Conservation (phyloP, 2,888 invertebrate genomes). For the Leistus spinibarbis region DNA sequence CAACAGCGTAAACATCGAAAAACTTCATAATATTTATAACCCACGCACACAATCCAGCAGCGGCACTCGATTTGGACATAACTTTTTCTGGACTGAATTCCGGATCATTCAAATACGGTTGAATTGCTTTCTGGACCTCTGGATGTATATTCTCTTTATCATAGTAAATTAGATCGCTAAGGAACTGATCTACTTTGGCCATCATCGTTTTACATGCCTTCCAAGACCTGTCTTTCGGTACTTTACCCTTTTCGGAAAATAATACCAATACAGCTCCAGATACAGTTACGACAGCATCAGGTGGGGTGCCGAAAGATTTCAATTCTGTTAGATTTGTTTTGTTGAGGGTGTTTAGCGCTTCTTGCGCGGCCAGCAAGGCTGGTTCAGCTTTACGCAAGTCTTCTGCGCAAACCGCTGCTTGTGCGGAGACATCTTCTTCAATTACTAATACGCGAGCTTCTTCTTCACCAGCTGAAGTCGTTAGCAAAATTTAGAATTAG, state of each 20-base stretch:
- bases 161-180: constrained; percentile 81
- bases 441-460: constrained; percentile 89
- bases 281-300: constrained; percentile 85
- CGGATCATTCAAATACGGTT: constrained; percentile 68
- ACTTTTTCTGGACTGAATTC: constrained; percentile 88
- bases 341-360: constrained; percentile 89
- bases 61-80: constrained; percentile 84
- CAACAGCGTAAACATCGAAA: constrained; percentile 88
- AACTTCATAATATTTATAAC: constrained; percentile 90
- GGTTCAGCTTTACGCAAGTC: constrained; percentile 93
- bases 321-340: constrained; percentile 93
- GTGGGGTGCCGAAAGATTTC: constrained; percentile 92
- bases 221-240: constrained; percentile 92
- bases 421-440: constrained; percentile 84
- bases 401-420: constrained; percentile 84
- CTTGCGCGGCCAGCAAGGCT: constrained; percentile 85
- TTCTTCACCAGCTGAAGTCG: constrained; percentile 71
- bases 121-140: constrained; percentile 80
- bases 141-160: constrained; percentile 94
- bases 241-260: constrained; percentile 79
- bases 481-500: constrained; percentile 24
- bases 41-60: constrained; percentile 93
- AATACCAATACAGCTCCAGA: constrained; percentile 86
- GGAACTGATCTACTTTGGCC: constrained; percentile 87
- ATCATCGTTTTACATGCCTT: constrained; percentile 89